Conservation (phyloP, 2,113 vertebrate genomes). For the Carassius auratus region DNA sequence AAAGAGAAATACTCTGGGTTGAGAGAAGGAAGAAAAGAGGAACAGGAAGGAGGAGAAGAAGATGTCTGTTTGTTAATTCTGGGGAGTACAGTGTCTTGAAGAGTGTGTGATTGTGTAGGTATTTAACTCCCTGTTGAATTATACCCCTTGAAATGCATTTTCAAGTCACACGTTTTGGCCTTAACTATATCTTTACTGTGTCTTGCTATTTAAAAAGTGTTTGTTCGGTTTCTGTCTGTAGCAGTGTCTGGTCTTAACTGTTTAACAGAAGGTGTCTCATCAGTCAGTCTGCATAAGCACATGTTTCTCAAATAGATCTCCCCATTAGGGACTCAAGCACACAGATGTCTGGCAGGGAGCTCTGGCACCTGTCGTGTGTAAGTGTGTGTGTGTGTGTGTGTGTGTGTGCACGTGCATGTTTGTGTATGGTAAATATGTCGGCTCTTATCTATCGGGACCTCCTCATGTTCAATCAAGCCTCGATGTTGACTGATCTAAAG, state of each 20-base stretch:
- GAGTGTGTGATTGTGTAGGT: background rate
- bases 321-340: conserved; percentile 53
- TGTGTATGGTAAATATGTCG: conserved; percentile 27
- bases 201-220: conserved; percentile 29
- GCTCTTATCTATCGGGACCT: conserved; percentile 44
- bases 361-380: conserved; percentile 44
- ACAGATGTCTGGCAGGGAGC: conserved; percentile 50
- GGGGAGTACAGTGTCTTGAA: background rate
- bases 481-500: background rate
- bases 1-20: background rate
- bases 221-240: conserved; percentile 23
- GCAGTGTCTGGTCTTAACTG: conserved; percentile 33
- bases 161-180: background rate
- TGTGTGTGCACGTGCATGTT: background rate
- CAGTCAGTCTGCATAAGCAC: conserved; percentile 58
- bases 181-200: conserved; percentile 11
- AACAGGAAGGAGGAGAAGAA: background rate
- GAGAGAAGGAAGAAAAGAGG: background rate
- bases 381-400: too few species aligned
- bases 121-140: conserved; percentile 11
- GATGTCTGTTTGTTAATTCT: conserved; percentile 10
- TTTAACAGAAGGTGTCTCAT: conserved; percentile 61
- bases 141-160: conserved; percentile 18
- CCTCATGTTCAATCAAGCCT: conserved; percentile 25
- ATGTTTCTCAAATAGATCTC: conserved; percentile 54